Evolutionary conservation across 2,888 invertebrate genomes (phyloP).

Genomic region (Halictus ligatus): DNA sequence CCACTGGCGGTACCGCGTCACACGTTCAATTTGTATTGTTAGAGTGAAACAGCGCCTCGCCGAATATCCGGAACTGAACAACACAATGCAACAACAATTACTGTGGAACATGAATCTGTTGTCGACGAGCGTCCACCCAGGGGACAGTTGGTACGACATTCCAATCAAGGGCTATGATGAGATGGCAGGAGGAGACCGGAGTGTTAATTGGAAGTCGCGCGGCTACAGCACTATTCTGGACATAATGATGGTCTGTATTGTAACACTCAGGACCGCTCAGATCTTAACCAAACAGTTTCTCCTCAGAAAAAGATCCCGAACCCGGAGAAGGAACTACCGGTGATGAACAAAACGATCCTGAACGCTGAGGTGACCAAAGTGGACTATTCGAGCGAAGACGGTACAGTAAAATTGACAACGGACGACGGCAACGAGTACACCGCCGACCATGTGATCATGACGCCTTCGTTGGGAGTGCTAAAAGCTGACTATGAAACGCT

Average conservation of each 20-base stretch:
- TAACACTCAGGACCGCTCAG: too few species aligned
- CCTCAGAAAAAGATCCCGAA: constrained; percentile 77
- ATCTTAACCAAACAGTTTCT: background rate
- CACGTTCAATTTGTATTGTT: background rate
- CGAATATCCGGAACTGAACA: constrained; percentile 58
- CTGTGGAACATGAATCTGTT: constrained; percentile 46
- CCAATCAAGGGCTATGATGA: constrained; percentile 22
- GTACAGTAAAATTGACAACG: constrained; percentile 68
- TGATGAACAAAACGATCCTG: constrained; percentile 74
- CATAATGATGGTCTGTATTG: constrained; percentile 74
- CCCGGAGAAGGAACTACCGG: constrained; percentile 75
- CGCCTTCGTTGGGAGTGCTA: constrained; percentile 89
- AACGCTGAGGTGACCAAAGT: constrained; percentile 75
- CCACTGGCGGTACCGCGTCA: background rate
- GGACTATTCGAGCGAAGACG: constrained; percentile 67
- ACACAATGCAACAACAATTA: constrained; percentile 46
- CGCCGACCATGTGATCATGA: constrained; percentile 89
- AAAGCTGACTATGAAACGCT: constrained; percentile 86
- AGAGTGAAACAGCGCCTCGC: constrained; percentile 61
- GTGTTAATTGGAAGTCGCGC: constrained; percentile 76
- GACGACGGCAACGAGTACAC: constrained; percentile 85
- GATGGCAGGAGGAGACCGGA: constrained; percentile 62
- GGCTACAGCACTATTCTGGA: constrained; percentile 77
- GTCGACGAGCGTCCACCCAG: constrained; percentile 53
- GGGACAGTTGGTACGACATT: constrained; percentile 67